Evolutionary conservation across 2,888 invertebrate species (phyloP).

Genomic region (Nebria brevicollis): DNA sequence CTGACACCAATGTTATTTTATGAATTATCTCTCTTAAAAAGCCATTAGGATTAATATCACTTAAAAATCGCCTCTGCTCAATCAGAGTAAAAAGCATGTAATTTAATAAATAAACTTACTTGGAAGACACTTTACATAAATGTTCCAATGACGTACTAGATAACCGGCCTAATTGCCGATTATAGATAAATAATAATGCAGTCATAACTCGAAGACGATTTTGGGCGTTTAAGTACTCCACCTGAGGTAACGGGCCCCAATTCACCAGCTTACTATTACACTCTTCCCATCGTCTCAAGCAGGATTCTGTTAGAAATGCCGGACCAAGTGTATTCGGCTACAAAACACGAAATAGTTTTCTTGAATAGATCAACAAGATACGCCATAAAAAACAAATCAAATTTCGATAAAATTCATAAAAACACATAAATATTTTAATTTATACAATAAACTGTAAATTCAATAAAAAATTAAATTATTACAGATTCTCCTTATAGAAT

Average conservation of each 20-base stretch:
- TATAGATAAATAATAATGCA: constrained; percentile 87
- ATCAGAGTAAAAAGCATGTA: neutral
- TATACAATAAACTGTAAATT: too few species aligned
- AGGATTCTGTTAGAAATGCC: constrained; percentile 84
- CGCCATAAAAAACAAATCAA: too few species aligned
- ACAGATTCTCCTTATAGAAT: too few species aligned
- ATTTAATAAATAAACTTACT: constrained; percentile 64
- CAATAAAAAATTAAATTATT: too few species aligned
- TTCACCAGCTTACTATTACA: constrained; percentile 88
- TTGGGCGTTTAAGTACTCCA: constrained; percentile 90
- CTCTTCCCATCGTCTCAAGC: constrained; percentile 87
- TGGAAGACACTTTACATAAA: constrained; percentile 82
- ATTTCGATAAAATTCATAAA: too few species aligned
- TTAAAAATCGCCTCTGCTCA: too few species aligned
- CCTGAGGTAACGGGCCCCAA: constrained; percentile 91
- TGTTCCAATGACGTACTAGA: constrained; percentile 82
- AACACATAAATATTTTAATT: too few species aligned
- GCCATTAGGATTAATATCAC: too few species aligned
- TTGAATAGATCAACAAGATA: too few species aligned
- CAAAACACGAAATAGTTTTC: neutral
- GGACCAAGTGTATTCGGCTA: constrained; percentile 81
- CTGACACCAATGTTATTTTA: too few species aligned
- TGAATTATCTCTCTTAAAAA: too few species aligned
- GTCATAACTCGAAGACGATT: constrained; percentile 91
- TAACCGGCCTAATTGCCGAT: constrained; percentile 83